Evolutionary conservation across 2,113 vertebrate species (phyloP), one percentile per base, ranked within the genome.

Genomic region (Sinocyclocheilus anshuiensis): DNA sequence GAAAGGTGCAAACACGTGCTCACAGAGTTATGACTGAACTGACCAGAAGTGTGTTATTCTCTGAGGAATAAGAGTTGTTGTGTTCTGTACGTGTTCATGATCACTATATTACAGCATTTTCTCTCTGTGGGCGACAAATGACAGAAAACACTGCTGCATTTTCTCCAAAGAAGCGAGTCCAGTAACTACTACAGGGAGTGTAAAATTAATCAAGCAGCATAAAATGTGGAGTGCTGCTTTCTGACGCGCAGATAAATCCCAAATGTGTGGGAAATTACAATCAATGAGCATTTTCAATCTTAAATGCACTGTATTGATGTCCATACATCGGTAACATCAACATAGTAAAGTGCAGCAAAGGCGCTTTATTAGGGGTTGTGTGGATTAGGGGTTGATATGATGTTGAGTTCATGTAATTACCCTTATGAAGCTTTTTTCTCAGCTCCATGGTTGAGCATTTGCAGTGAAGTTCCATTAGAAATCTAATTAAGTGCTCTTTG

Each of bases 381-480:
- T 65, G n/a, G 72, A 77, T 11, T 65, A 20, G 12, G 15, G n/a
- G 2, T 71, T 55, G 63, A 26, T 42, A 26, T 55, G 24, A 61
- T 75, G 6, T 10, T 1, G 57, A n/a, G 20, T 10, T 61, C 13
- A 67, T 16, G 18, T 45, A 26, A 29, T 61, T 86, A 86, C 76
- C 33, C 10, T 71, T 20, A 61, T 86, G 33, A 81, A 75, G n/a
- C 71, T 53, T 50, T 9, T 26, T 33, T 22, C 3, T 48, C 11
- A 24, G 29, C 29, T 33, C 79, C 61, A 80, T 72, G 85, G 6
- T 61, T 42, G 33, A 65, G 67, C 18, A 74, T 74, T n/a, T 20
- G 29, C 71, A 59, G 53, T 48, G 55, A 36, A 81, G 50, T 75
- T 82, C 39, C 69, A 82, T 76, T 82, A 86, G 7, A 36, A 76